These are phyloP conservation scores for Thrips palmi DNA, from an alignment of 1,140 invertebrate genomes.

Conservation along the genomic window DNA sequence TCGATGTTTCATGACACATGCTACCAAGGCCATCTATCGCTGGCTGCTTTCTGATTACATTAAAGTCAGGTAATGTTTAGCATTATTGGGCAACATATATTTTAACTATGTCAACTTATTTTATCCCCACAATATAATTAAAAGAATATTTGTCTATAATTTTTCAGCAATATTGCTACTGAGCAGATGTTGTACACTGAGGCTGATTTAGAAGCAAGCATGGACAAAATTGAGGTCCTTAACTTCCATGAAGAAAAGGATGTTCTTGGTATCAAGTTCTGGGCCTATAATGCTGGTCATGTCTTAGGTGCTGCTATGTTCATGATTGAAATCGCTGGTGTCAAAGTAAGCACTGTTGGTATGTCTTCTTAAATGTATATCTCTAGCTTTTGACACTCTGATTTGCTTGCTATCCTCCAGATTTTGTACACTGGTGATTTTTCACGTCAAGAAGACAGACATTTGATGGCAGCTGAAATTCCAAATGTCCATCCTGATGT, in stretches of 20 bases:
- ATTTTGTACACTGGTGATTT: conserved; percentile 97
- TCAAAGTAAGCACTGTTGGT: conserved; percentile 39
- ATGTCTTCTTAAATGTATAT: not conserved
- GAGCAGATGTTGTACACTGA: conserved; percentile 98
- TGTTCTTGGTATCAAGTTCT: conserved; percentile 90
- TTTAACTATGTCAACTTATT: not conserved
- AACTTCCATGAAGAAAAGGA: conserved; percentile 99
- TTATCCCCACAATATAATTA: not conserved
- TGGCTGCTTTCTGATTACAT: conserved; percentile 99
- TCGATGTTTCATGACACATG: conserved; percentile 98
- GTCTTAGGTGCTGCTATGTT: conserved; percentile 99
- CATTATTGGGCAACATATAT: too few relatives aligned
- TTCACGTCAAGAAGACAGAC: conserved; percentile 93
- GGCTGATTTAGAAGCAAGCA: conserved; percentile 87
- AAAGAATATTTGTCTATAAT: not conserved
- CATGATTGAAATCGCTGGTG: conserved; percentile 98
- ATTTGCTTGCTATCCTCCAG: conserved; percentile 25
- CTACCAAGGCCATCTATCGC: conserved; percentile 97
- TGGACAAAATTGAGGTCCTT: conserved; percentile 98
- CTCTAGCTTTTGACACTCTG: conserved; percentile 5
- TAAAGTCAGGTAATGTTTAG: conserved; percentile 87
- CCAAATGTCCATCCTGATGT: conserved; percentile 91
- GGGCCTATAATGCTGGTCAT: conserved; percentile 98
- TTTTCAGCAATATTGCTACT: conserved; percentile 76
- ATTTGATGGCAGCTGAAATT: conserved; percentile 98